Evolutionary conservation across 2,113 vertebrate genomes (phyloP).

Genomic region (Onychostoma macrolepis): DNA sequence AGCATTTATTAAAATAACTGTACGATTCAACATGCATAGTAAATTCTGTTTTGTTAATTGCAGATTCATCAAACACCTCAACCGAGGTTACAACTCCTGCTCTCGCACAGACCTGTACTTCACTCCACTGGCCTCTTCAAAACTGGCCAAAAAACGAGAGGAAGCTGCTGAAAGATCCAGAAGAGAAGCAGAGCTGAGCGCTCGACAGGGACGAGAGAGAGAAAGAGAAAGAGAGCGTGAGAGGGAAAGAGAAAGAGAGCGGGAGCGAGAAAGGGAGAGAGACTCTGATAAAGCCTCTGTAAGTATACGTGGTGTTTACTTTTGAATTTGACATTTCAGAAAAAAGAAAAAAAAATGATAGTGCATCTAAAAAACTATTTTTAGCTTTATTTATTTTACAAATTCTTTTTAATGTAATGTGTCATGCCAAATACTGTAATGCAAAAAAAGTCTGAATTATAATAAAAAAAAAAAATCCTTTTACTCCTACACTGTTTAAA

Average conservation of each 20-base stretch:
- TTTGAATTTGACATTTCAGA: background rate
- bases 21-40: background rate
- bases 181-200: conserved; percentile 90
- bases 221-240: conserved; percentile 91
- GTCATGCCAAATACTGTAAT: background rate
- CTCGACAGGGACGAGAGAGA: conserved; percentile 89
- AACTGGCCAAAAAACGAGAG: conserved; percentile 96
- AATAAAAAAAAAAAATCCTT: too few species aligned
- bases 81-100: conserved; percentile 95
- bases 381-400: background rate
- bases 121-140: conserved; percentile 91
- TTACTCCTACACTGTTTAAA: background rate
- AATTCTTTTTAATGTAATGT: background rate
- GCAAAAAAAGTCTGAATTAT: background rate
- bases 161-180: conserved; percentile 90
- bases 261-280: conserved; percentile 84
- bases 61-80: conserved; percentile 96
- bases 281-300: conserved; percentile 64
- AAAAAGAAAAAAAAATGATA: background rate
- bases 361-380: background rate
- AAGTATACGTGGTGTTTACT: conserved; percentile 1
- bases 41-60: background rate
- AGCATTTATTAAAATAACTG: background rate
- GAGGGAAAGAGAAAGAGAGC: conserved; percentile 82
- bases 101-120: conserved; percentile 93